Base-by-base conservation (phyloP, 2,113 vertebrate genomes). In the Arothron firmamentum region DNA sequence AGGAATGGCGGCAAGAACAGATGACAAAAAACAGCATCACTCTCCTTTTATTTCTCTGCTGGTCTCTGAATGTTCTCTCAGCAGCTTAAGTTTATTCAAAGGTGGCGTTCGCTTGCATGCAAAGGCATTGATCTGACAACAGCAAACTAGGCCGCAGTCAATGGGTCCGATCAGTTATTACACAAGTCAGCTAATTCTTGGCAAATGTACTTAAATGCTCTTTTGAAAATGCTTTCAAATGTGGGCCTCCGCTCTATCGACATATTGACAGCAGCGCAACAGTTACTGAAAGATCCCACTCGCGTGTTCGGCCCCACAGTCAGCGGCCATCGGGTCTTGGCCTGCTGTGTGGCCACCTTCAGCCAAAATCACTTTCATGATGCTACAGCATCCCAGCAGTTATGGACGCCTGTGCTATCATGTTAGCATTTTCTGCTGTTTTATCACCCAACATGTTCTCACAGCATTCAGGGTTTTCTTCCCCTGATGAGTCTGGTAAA, bases 21-120 rank as follows among this genome's bases (percentile, higher is more conserved):
- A 88, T 89, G 90, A 90, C 91, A 92, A 91, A 91, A 89, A 87
- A 9, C 86, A 64, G 77, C 90, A 92, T 92, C 91, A 89, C 90
- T 92, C 90, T 88, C 88, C 66, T 89, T 38, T 92, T 89, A 91
- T 88, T 88, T 80, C 84, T 70, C 87, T 57, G 72, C 88, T 86
- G 88, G 70, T 83, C 85, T 74, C 77, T 77, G 73, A 86, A 85
- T 81, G 74, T 84, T 75, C 88, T 79, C 73, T 75, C 31, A 67
- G 84, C 77, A 72, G 72, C 80, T 89, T 81, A 84, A 85, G 87
- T 90, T 73, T 83, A 78, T 91, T 90, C 87, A 88, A 90, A 90
- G 90, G 88, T 88, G 90, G 82, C 66, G 72, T 60, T 12, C 79
- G 84, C 81, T 62, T 69, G 74, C 77, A 86, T 84, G 85, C 83